Percentiles rank a stretch among this genome's conserved stretches.
Evolutionary conservation across 2,888 invertebrate species (phyloP).

Genomic region (Bugula neritina): DNA sequence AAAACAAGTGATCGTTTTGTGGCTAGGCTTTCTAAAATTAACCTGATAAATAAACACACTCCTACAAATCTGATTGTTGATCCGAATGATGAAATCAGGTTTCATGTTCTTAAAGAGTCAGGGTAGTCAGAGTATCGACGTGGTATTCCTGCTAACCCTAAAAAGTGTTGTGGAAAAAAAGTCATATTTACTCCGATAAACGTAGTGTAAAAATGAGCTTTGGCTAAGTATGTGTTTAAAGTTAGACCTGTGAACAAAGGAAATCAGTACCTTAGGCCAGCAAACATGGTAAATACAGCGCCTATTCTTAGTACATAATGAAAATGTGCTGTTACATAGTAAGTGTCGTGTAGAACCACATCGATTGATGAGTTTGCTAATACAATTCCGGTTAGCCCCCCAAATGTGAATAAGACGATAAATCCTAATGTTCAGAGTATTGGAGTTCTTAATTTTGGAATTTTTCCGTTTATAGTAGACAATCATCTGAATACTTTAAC

Average conservation of each 20-base stretch:
- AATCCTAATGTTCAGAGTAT: conserved; percentile 68
- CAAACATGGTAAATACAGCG: conserved; percentile 72
- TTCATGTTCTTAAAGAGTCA: conserved; percentile 56
- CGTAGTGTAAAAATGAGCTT: conserved; percentile 65
- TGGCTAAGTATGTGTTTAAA: conserved; percentile 61
- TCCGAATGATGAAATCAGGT: conserved; percentile 36
- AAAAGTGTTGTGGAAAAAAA: conserved; percentile 74
- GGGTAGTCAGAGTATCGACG: conserved; percentile 72
- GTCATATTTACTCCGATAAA: conserved; percentile 73
- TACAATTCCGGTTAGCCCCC: conserved; percentile 58
- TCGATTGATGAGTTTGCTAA: conserved; percentile 68
- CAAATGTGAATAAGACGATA: conserved; percentile 71
- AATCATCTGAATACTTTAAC: conserved; percentile 75
- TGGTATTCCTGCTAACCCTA: conserved; percentile 67
- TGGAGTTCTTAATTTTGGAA: conserved; percentile 44
- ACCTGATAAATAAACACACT: conserved; percentile 35
- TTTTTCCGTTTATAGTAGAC: conserved; percentile 36
- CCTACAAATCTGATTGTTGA: conserved; percentile 34
- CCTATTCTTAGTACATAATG: conserved; percentile 76
- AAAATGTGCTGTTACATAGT: conserved; percentile 77
- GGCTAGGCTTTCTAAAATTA: conserved; percentile 36
- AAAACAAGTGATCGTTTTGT: conserved; percentile 34
- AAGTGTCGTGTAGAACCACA: conserved; percentile 73
- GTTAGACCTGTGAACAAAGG: conserved; percentile 63
- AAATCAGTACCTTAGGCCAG: conserved; percentile 67